These are phyloP conservation scores for Enteromius fasciolatus DNA, from an alignment of 2,797 vertebrate genomes.

Conservation along the genomic window DNA sequence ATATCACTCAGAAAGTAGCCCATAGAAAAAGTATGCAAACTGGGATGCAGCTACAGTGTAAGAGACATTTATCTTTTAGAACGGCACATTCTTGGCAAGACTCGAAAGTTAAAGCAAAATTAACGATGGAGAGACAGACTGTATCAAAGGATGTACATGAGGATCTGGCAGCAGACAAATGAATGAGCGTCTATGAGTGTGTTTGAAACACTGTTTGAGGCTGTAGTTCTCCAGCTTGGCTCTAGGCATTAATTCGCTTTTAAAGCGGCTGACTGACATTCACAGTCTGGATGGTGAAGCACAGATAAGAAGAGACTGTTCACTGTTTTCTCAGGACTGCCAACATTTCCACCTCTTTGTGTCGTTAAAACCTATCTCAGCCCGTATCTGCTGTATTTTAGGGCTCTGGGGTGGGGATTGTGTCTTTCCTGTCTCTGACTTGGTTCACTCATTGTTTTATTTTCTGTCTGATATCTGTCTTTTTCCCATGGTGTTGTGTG, in stretches of 20 bases:
- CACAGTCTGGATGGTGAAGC: background rate
- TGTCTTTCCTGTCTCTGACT: slow-evolving; percentile 2
- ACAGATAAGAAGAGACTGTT: slow-evolving; percentile 31
- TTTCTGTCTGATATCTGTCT: slow-evolving; percentile 24
- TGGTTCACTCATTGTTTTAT: slow-evolving; percentile 1
- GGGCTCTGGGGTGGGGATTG: background rate
- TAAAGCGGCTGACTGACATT: slow-evolving; percentile 37
- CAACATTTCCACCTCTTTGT: slow-evolving; percentile 13
- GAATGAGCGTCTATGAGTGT: background rate
- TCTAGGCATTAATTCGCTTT: slow-evolving; percentile 48
- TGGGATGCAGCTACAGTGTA: slow-evolving; percentile 50
- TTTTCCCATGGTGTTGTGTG: slow-evolving; percentile 22
- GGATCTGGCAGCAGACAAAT: slow-evolving; percentile 11
- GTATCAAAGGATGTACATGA: slow-evolving; percentile 24
- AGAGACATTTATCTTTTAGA: slow-evolving; percentile 64
- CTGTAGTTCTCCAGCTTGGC: slow-evolving; percentile 19
- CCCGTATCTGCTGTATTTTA: slow-evolving; percentile 12
- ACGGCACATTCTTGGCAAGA: slow-evolving; percentile 25
- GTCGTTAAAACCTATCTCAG: slow-evolving; percentile 10
- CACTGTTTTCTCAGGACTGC: slow-evolving; percentile 12
- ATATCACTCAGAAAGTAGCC: background rate
- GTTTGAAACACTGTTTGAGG: slow-evolving; percentile 5
- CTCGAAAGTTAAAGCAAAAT: slow-evolving; percentile 12
- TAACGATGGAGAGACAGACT: background rate
- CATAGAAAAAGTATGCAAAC: background rate